Evolutionary conservation across 2,113 vertebrate species (phyloP), one percentile per base, ranked within the genome.

Genomic region (Pteropus alecto): DNA sequence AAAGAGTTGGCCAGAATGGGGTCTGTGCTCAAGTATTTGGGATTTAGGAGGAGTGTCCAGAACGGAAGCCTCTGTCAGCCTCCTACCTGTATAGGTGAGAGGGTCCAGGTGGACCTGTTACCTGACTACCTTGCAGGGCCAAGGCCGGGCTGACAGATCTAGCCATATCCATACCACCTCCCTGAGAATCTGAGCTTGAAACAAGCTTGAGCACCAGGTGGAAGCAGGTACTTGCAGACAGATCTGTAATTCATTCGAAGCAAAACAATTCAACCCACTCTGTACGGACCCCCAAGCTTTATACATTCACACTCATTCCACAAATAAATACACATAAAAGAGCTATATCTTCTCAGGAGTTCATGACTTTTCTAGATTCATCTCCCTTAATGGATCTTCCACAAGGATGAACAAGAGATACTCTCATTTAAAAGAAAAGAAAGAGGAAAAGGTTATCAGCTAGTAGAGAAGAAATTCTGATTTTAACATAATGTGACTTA

Each of bases 361-460:
- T 85, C 70, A 35, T 46, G 95, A 54, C 92, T 79, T 93, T 77
- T 83, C 79, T 26, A n/a, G 33, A 77, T 76, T 82, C 76, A 79
- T 90, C 90, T 90, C 71, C 67, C 70, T 93, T 93, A 95, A 92
- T 86, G 88, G 79, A 95, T 70, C 84, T 58, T 83, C 83, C 65
- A 8, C 21, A 21, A 51, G 86, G 93, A 86, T 68, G 93, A 94
- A 86, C 56, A 77, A 95, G 90, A 90, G 78, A 38, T 24, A 18
- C 68, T 92, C 48, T 87, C 83, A 68, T 74, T 83, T 91, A 58
- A 92, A 91, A 95, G 95, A 87, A 86, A 81, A 61, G 71, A 38
- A 76, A 68, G 54, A 92, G 71, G 73, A 85, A 71, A 63, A 61
- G 58, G 70, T 77, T 73, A 54, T 78, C 60, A 58, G 63, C 30